Evolutionary conservation across 2,888 invertebrate genomes (phyloP).

Genomic region (Synanthedon myopaeformis): DNA sequence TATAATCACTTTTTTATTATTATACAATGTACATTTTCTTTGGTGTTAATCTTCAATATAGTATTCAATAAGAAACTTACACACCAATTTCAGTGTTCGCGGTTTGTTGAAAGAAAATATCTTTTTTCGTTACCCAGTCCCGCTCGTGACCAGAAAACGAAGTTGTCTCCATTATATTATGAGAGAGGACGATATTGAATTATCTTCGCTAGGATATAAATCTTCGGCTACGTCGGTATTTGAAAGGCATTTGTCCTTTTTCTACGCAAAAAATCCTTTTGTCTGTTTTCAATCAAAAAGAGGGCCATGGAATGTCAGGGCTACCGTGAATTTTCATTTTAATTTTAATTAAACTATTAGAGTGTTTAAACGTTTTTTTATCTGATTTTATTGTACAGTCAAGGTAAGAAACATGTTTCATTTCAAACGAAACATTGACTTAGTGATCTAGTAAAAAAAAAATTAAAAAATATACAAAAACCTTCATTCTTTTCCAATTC

Average conservation of each 20-base stretch:
- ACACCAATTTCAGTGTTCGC: conserved; percentile 9
- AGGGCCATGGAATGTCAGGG: conserved; percentile 4
- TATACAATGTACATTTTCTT: too few relatives aligned
- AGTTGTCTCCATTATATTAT: conserved; percentile 36
- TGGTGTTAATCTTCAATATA: not conserved
- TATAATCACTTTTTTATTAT: too few relatives aligned
- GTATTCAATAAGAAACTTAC: not conserved
- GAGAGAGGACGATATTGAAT: conserved; percentile 42
- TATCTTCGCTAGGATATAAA: conserved; percentile 38
- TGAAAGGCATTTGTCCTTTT: conserved; percentile 48
- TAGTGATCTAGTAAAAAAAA: too few relatives aligned
- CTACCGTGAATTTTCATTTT: not conserved
- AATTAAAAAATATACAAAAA: too few relatives aligned
- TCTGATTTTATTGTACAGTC: not conserved
- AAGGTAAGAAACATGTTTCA: too few relatives aligned
- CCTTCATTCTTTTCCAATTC: too few relatives aligned
- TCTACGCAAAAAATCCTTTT: conserved; percentile 41
- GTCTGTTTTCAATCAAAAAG: conserved; percentile 49
- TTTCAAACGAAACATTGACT: too few relatives aligned
- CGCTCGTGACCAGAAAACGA: conserved; percentile 22
- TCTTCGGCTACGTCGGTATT: conserved; percentile 34
- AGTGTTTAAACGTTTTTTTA: not conserved
- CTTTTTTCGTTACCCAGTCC: conserved; percentile 7
- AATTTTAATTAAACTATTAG: not conserved
- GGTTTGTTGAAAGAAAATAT: conserved; percentile 6